Percentiles rank a stretch among this genome's conserved stretches.
phyloP scores from a whole-genome alignment of 2,113 vertebrate genomes.

The Glareola pratincola region DNA sequence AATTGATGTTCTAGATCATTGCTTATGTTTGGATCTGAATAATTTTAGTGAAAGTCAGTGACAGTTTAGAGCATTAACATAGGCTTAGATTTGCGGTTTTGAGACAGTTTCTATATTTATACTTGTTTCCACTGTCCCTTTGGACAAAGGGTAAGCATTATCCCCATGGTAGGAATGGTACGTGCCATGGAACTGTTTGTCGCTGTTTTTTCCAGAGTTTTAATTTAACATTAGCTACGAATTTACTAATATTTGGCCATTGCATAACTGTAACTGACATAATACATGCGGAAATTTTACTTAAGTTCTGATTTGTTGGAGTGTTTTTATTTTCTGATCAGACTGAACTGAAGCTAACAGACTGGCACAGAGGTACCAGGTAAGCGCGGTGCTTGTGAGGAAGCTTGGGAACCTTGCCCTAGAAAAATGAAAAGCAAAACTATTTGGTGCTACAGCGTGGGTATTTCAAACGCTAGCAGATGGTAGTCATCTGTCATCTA shows the following conservation, averaged over 20 bases:
- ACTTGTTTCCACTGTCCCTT: conserved; percentile 54
- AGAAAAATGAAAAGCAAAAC: neutral
- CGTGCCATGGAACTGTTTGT: conserved; percentile 59
- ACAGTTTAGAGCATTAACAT: conserved; percentile 66
- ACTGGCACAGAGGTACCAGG: neutral
- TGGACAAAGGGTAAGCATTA: conserved; percentile 36
- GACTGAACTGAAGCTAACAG: neutral
- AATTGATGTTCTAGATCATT: conserved; percentile 54
- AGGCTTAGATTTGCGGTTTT: conserved; percentile 65
- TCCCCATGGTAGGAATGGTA: conserved; percentile 37
- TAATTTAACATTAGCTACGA: conserved; percentile 59
- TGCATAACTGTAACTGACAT: conserved; percentile 61
- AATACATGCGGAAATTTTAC: conserved; percentile 43
- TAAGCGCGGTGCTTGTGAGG: neutral
- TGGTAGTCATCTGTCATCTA: too few species aligned
- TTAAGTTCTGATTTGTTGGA: conserved; percentile 29
- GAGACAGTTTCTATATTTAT: conserved; percentile 68
- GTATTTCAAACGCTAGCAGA: neutral
- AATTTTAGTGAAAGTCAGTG: conserved; percentile 55
- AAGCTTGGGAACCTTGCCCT: neutral
- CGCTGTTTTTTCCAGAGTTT: conserved; percentile 48
- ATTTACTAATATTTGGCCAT: conserved; percentile 62
- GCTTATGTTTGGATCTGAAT: conserved; percentile 58
- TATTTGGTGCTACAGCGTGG: neutral
- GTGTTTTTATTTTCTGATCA: conserved; percentile 48